Evolutionary conservation across 1,140 invertebrate species (phyloP).

Genomic region (Drosophila ohnishii): DNA sequence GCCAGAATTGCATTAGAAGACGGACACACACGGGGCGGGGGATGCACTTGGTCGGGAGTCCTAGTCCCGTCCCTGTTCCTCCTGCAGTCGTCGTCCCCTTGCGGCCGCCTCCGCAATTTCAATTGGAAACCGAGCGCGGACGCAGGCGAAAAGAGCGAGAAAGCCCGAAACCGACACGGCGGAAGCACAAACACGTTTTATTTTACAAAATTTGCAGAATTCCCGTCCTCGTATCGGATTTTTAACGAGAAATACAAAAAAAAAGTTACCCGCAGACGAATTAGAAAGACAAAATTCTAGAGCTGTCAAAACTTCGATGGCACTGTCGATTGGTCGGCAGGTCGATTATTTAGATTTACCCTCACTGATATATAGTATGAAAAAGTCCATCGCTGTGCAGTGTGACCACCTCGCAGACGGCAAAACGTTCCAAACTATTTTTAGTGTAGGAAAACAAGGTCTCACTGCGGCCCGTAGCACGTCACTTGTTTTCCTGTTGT

Average conservation of each 20-base stretch:
- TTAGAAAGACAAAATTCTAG: constrained; percentile 19
- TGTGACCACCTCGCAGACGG: no score
- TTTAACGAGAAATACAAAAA: constrained; percentile 38
- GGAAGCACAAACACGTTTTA: constrained; percentile 4
- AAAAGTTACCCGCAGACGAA: constrained; percentile 39
- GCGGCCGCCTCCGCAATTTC: constrained; percentile 15
- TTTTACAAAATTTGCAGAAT: background rate
- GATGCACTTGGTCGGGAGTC: constrained; percentile 32
- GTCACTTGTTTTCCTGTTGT: constrained; percentile 29
- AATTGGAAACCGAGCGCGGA: constrained; percentile 27
- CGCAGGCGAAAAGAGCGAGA: constrained; percentile 14
- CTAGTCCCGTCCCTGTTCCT: constrained; percentile 13
- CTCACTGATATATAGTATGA: no score
- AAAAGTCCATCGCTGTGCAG: no score
- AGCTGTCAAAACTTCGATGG: background rate
- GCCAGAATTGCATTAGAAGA: constrained; percentile 28
- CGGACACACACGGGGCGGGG: constrained; percentile 18
- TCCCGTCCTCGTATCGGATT: constrained; percentile 6
- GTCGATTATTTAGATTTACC: no score
- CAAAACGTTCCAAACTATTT: no score
- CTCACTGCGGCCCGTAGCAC: constrained; percentile 7
- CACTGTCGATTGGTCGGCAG: background rate
- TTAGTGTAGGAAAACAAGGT: no score
- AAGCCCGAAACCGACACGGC: background rate
- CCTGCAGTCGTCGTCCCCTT: constrained; percentile 19